Base-by-base conservation (phyloP, 2,797 vertebrate genomes). In the Hydrocynus forskahlii region DNA sequence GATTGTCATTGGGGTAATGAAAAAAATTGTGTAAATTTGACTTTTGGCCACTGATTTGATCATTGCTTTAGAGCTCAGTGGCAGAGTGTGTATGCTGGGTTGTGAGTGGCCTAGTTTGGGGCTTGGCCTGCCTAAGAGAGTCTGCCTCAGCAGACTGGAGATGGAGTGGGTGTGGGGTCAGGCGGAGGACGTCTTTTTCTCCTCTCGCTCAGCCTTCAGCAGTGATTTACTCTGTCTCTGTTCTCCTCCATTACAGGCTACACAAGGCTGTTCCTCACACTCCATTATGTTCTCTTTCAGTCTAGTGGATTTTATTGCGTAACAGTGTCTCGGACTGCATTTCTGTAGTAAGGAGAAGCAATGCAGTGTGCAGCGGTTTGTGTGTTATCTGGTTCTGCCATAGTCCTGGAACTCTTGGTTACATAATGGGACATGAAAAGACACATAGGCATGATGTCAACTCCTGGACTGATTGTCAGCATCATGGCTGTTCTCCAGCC, bases 161-260 rank as follows among this genome's bases (percentile, higher is more conserved):
- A 68, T 19, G 2, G 13, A 50, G 16, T 55, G 23, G 23, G 25
- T 67, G 3, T 13, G 54, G 43, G 82, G 82, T 86, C 82, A 83
- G 50, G 35, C 64, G 13, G 74, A 84, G 77, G 74, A 75, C 74
- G 29, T 59, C 35, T 72, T 19, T 21, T 74, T 21, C 43, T 68
- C 62, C 38, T 70, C 64, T 73, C 38, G 29, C 4, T 25, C 29
- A 17, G 16, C 52, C 3, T 70, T 77, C 63, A 81, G n/a, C 48
- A 64, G 45, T 35, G 43, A 76, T 76, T 50, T 81, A 74, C 64
- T 83, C 8, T 66, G 50, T 68, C 25, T 76, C 52, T 70, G n/a
- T 63, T 81, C 29, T n/a, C 66, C 66, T 74, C 54, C 55, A 60
- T 43, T 40, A 60, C 55, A 52, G 13, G n/a, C 38, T 45, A 23